Conservation (phyloP, 2,113 vertebrate species). For the Mirza zaza region DNA sequence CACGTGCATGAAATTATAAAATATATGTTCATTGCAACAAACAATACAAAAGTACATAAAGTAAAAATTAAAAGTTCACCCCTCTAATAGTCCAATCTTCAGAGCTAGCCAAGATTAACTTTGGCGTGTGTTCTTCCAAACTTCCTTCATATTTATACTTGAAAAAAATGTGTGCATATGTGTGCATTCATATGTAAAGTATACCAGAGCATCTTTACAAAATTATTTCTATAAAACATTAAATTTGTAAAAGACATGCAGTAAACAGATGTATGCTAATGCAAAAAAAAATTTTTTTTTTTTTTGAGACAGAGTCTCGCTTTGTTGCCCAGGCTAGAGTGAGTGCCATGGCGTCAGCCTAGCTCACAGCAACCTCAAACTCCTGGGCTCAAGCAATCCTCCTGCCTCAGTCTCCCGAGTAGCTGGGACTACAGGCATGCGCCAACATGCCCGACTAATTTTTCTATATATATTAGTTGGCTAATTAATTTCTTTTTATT, state of each 20-base stretch:
- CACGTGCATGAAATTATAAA: not conserved
- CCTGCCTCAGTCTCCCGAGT: too few relatives aligned
- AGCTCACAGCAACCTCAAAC: too few relatives aligned
- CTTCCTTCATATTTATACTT: not conserved
- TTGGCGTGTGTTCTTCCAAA: not conserved
- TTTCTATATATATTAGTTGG: too few relatives aligned
- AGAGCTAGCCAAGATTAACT: not conserved
- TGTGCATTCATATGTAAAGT: not conserved
- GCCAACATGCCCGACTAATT: too few relatives aligned
- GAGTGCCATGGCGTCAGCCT: too few relatives aligned
- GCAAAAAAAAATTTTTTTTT: not conserved
- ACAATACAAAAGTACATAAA: not conserved
- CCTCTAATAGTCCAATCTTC: not conserved
- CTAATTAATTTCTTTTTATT: too few relatives aligned
- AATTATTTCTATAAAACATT: slow-evolving; percentile 1
- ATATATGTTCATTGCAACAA: not conserved
- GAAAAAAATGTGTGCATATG: not conserved
- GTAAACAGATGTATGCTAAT: not conserved
- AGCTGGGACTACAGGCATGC: too few relatives aligned
- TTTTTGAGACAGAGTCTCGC: too few relatives aligned
- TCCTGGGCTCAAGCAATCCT: too few relatives aligned
- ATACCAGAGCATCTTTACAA: not conserved
- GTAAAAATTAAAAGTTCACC: not conserved
- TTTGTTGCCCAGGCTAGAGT: too few relatives aligned
- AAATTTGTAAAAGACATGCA: not conserved